A percentile compares a stretch with the other conserved stretches of the same genome.
Conservation (phyloP, 1,140 invertebrate genomes). For the Drosophila nannoptera region DNA sequence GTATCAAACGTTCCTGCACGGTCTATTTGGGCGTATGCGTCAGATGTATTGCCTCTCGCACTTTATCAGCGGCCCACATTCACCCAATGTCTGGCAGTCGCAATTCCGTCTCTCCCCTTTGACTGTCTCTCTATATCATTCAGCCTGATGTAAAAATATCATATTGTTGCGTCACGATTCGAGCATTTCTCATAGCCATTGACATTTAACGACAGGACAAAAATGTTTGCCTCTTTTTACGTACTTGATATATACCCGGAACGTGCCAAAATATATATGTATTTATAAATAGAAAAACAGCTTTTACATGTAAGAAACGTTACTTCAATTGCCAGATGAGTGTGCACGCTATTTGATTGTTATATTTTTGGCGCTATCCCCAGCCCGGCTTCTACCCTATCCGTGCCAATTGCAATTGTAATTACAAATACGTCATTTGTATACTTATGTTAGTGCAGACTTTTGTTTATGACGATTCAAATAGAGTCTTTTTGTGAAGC, state of each 20-base stretch:
- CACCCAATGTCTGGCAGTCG: not conserved
- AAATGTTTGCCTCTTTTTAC: constrained; percentile 15
- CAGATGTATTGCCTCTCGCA: not conserved
- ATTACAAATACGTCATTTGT: constrained; percentile 21
- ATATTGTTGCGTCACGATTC: constrained; percentile 59
- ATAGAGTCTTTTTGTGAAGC: not conserved
- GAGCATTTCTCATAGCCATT: constrained; percentile 42
- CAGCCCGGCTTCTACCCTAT: constrained; percentile 4
- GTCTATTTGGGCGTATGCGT: constrained; percentile 14
- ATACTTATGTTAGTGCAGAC: constrained; percentile 4
- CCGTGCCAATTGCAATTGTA: constrained; percentile 39
- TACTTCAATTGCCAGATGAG: constrained; percentile 11
- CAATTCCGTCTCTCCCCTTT: not conserved
- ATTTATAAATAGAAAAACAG: not conserved
- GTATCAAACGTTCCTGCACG: not conserved
- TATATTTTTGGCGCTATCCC: constrained; percentile 41
- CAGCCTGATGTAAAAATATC: constrained; percentile 58
- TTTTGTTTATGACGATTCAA: constrained; percentile 4
- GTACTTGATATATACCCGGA: constrained; percentile 36
- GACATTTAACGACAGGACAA: constrained; percentile 29
- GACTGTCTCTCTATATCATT: constrained; percentile 17
- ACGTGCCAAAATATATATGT: constrained; percentile 40
- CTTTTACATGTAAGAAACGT: not conserved
- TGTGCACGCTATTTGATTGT: constrained; percentile 50
- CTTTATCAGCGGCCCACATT: constrained; percentile 33